phyloP scores from a whole-genome alignment of 2,113 vertebrate genomes.

The Oreocharis arfaki region DNA sequence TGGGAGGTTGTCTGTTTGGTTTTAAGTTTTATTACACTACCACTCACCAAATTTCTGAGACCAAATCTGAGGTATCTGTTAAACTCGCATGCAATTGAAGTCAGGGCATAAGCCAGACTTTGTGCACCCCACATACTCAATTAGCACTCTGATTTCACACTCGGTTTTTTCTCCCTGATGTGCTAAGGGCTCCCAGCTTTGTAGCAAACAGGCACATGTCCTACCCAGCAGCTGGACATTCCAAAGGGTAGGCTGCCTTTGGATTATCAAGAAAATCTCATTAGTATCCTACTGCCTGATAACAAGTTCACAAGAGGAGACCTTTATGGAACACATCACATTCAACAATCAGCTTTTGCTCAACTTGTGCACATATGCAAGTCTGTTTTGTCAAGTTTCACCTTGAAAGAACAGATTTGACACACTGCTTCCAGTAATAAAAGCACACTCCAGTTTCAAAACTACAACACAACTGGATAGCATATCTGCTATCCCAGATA shows the following conservation, averaged over 20 bases:
- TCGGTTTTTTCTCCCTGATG: rapidly evolving
- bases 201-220: neutral
- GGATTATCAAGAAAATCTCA: neutral
- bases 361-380: neutral
- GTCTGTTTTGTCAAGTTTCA: neutral
- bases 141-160: neutral
- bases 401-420: neutral
- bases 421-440: neutral
- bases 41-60: neutral
- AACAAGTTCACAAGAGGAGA: neutral
- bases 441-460: neutral
- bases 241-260: neutral
- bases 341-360: neutral
- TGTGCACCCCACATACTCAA: neutral
- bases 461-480: neutral
- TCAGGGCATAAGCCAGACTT: neutral
- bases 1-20: neutral
- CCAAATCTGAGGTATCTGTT: neutral
- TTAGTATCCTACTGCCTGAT: neutral
- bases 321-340: neutral
- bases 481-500: neutral
- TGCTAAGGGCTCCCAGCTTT: neutral
- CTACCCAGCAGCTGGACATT: neutral
- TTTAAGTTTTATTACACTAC: neutral
- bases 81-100: rapidly evolving